Conservation (phyloP, 2,797 vertebrate species). For the Siniperca scherzeri region DNA sequence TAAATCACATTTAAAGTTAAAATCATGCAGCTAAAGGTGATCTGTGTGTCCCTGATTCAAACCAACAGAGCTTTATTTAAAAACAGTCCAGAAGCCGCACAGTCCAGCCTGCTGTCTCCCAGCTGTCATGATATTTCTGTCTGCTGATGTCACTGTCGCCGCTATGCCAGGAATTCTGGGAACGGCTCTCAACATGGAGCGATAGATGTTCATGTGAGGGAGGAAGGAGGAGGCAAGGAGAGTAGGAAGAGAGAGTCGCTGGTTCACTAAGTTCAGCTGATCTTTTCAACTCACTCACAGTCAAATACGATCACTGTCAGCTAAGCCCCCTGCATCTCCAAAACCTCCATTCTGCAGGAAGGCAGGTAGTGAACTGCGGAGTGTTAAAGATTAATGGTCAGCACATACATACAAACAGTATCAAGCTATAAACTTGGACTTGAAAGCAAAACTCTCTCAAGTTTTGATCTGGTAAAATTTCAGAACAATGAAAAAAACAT, state of each 20-base stretch:
- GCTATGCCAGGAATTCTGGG: conserved; percentile 50
- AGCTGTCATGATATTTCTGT: conserved; percentile 55
- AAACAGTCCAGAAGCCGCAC: conserved; percentile 9
- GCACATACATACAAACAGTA: no score
- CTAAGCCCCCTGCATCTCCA: no score
- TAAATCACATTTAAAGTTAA: not conserved
- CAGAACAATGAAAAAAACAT: no score
- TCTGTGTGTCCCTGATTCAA: conserved; percentile 18
- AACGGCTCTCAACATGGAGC: conserved; percentile 1
- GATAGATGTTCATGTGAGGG: not conserved
- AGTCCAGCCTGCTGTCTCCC: conserved; percentile 1
- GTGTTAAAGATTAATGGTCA: not conserved
- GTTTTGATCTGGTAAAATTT: no score
- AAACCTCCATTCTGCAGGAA: not conserved
- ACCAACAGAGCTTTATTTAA: conserved; percentile 41
- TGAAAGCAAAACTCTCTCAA: no score
- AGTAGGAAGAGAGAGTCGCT: not conserved
- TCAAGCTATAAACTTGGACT: no score
- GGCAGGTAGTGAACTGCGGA: no score
- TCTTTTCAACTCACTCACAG: conserved; percentile 2
- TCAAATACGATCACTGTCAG: not conserved
- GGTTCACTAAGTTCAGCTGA: conserved; percentile 8
- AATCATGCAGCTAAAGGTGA: not conserved
- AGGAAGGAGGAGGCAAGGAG: not conserved
- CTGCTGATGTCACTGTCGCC: conserved; percentile 47